Percentiles rank a stretch among this genome's conserved stretches.
phyloP scores from a whole-genome alignment of 2,888 invertebrate species.

The Cinara cedri region DNA sequence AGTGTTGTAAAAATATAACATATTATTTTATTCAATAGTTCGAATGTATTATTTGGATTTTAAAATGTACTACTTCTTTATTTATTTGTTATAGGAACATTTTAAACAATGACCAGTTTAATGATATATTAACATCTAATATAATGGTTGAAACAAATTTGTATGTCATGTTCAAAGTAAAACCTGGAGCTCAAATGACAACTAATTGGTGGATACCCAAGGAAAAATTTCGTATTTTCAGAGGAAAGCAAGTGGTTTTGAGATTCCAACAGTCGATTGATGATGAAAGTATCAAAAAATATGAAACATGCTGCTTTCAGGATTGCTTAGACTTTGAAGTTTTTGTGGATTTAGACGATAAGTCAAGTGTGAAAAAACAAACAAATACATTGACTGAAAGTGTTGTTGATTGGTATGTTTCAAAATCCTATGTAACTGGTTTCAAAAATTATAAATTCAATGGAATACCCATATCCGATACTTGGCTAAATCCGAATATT shows the following conservation, averaged over 20 bases:
- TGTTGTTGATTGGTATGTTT: constrained; percentile 47
- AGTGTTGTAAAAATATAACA: too few species aligned
- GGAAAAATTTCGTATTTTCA: constrained; percentile 47
- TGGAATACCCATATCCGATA: constrained; percentile 48
- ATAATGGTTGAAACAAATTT: constrained; percentile 63
- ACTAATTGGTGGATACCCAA: constrained; percentile 57
- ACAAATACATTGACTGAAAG: background rate
- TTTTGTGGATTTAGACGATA: constrained; percentile 23
- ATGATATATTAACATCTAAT: constrained; percentile 61
- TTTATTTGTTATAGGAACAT: constrained; percentile 61
- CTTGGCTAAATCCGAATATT: constrained; percentile 45
- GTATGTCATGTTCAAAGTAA: constrained; percentile 62
- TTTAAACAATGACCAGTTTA: constrained; percentile 62
- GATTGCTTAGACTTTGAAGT: constrained; percentile 27
- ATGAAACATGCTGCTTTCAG: background rate
- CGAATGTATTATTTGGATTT: too few species aligned
- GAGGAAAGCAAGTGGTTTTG: constrained; percentile 43
- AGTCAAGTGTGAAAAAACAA: background rate
- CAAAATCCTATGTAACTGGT: constrained; percentile 32
- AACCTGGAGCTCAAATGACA: constrained; percentile 30
- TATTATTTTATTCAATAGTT: background rate
- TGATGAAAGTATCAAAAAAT: background rate
- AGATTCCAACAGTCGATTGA: background rate
- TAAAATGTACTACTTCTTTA: background rate
- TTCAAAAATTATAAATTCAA: constrained; percentile 51